Percentiles rank a stretch among this genome's conserved stretches.
phyloP scores from a whole-genome alignment of 2,888 invertebrate genomes.

The Calliopum simillimum region DNA sequence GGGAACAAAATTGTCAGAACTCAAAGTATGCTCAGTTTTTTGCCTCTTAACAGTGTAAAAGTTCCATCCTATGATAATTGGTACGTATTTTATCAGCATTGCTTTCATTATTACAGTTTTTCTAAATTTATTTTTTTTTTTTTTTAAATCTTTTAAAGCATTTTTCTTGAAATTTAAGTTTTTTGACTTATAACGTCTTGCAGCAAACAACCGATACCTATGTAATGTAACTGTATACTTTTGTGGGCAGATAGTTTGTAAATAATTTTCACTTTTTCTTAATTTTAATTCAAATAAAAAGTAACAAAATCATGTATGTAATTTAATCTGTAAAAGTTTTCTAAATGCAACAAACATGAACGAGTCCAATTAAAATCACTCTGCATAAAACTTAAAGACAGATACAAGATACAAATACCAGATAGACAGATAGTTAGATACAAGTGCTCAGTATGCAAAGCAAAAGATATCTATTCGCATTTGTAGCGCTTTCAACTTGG shows the following conservation, averaged over 20 bases:
- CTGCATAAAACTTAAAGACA: slow-evolving; percentile 14
- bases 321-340: slow-evolving; percentile 17
- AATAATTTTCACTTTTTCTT: no score
- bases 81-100: no score
- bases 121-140: not conserved
- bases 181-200: not conserved
- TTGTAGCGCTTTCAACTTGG: no score
- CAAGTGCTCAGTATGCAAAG: not conserved
- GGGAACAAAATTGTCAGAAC: no score
- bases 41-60: no score
- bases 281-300: no score
- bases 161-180: no score
- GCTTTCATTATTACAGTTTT: not conserved
- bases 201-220: not conserved
- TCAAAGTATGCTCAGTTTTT: no score
- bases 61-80: no score
- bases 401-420: not conserved
- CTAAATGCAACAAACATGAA: slow-evolving; percentile 9
- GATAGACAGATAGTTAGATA: not conserved
- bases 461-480: not conserved
- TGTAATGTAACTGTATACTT: not conserved
- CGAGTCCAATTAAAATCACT: slow-evolving; percentile 25
- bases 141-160: not conserved
- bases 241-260: no score
- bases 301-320: not conserved